A percentile compares a stretch with the other conserved stretches of the same genome.
phyloP scores from a whole-genome alignment of 2,888 invertebrate species.

The Latheticus oryzae region DNA sequence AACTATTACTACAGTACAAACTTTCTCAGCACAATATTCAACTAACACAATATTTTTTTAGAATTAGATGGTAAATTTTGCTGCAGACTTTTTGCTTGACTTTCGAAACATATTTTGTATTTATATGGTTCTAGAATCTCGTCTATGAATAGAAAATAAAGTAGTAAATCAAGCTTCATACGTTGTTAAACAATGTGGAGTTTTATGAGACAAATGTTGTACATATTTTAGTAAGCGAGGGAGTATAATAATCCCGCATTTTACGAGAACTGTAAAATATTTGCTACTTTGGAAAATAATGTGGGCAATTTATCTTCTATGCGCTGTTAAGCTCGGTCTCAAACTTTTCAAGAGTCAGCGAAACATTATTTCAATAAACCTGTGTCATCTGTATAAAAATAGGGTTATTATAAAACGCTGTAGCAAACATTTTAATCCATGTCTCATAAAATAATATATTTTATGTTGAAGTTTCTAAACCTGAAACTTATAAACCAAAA shows the following conservation, averaged over 20 bases:
- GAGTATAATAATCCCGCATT: conserved; percentile 43
- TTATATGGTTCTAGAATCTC: too few species aligned
- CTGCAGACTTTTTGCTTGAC: too few species aligned
- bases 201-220: conserved; percentile 38
- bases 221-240: conserved; percentile 36
- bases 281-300: conserved; percentile 55
- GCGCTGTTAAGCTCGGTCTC: conserved; percentile 56
- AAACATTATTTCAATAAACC: conserved; percentile 60
- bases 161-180: conserved; percentile 33
- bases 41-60: too few species aligned
- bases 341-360: conserved; percentile 54
- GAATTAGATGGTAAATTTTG: too few species aligned
- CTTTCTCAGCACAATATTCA: too few species aligned
- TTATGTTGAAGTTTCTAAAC: conserved; percentile 6
- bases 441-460: conserved; percentile 24
- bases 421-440: conserved; percentile 48
- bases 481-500: too few species aligned
- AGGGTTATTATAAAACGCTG: conserved; percentile 53
- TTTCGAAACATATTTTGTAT: too few species aligned
- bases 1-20: too few species aligned
- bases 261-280: conserved; percentile 55
- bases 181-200: conserved; percentile 35
- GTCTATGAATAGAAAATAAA: conserved; percentile 26
- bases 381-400: conserved; percentile 58
- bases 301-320: conserved; percentile 55